phyloP scores from a whole-genome alignment of 1,140 invertebrate species.

The Drosophila serrata region DNA sequence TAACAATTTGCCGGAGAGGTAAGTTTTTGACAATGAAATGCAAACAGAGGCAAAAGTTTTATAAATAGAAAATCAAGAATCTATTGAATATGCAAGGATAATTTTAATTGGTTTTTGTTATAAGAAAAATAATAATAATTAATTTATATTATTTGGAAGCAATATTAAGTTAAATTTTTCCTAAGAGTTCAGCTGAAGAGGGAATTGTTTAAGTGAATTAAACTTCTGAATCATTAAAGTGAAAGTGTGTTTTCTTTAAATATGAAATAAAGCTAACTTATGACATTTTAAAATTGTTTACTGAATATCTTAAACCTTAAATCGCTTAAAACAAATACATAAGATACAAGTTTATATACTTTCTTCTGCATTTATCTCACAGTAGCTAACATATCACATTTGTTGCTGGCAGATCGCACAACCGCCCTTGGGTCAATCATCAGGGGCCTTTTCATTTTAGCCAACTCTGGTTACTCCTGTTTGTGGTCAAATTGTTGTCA shows the following conservation, averaged over 20 bases:
- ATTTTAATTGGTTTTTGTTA: slow-evolving; percentile 2
- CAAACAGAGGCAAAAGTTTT: slow-evolving; percentile 9
- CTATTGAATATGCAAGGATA: slow-evolving; percentile 5
- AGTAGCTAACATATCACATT: not conserved
- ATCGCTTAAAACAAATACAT: not conserved
- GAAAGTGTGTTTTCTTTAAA: not conserved
- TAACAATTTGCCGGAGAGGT: slow-evolving; percentile 61
- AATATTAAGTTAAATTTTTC: no score
- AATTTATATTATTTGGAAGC: not conserved
- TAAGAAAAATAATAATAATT: not conserved
- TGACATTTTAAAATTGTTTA: no score
- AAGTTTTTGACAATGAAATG: slow-evolving; percentile 47
- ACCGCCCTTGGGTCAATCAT: slow-evolving; percentile 47
- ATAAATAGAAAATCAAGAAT: slow-evolving; percentile 12
- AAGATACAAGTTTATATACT: not conserved
- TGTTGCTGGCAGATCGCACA: slow-evolving; percentile 34
- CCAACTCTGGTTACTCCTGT: not conserved
- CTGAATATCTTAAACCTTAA: not conserved
- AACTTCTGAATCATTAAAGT: no score
- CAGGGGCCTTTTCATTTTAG: slow-evolving; percentile 20
- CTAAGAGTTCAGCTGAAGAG: not conserved
- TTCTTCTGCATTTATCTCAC: not conserved
- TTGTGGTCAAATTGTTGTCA: slow-evolving; percentile 17
- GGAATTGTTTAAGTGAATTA: no score
- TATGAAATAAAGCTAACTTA: not conserved